Evolutionary conservation across 2,113 vertebrate genomes (phyloP).

Genomic region (Ageneiosus marmoratus): DNA sequence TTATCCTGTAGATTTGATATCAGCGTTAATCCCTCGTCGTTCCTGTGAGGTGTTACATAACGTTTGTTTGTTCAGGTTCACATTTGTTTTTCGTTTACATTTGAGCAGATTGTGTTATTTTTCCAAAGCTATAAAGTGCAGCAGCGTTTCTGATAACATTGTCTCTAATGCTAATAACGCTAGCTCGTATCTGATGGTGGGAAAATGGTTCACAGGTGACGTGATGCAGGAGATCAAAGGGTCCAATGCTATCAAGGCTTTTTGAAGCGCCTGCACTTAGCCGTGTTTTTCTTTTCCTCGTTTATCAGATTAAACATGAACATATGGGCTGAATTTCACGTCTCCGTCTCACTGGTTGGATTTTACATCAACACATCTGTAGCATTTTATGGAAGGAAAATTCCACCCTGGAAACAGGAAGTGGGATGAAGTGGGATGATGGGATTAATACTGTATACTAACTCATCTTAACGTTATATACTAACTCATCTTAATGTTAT

Average conservation of each 20-base stretch:
- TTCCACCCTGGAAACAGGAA: background rate
- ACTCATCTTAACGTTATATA: no score
- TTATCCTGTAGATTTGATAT: background rate
- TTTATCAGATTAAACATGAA: background rate
- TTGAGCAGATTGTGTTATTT: background rate
- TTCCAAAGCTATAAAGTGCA: background rate
- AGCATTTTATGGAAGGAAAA: background rate
- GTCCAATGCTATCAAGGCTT: background rate
- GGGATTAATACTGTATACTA: no score
- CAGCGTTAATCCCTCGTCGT: background rate
- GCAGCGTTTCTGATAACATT: background rate
- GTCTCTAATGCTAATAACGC: constrained; percentile 14
- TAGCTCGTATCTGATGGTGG: constrained; percentile 12
- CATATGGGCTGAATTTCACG: background rate
- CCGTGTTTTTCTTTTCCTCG: background rate
- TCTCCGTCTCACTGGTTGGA: background rate
- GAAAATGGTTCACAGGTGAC: constrained; percentile 6
- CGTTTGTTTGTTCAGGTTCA: background rate
- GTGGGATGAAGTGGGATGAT: no score
- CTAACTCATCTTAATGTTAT: no score
- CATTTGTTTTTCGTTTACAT: background rate
- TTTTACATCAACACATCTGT: background rate
- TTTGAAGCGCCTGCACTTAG: constrained; percentile 8
- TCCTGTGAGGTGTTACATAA: background rate
- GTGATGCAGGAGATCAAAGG: background rate